Evolutionary conservation across 2,888 invertebrate species (phyloP).

Genomic region (Caradrina clavipalpis): DNA sequence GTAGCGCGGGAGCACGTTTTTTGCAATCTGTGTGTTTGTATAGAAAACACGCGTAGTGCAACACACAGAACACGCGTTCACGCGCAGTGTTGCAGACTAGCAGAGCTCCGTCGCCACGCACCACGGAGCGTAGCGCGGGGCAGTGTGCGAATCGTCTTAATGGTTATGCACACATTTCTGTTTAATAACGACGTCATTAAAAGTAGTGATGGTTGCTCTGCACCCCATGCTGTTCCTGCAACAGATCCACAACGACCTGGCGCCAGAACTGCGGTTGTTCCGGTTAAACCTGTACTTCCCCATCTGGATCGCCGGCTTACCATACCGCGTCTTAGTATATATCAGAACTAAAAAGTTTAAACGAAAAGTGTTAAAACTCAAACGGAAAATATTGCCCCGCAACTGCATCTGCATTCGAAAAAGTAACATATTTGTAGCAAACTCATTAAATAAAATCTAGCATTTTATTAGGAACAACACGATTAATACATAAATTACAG

Average conservation of each 20-base stretch:
- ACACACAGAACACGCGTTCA: too few species aligned
- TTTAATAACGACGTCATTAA: conserved; percentile 68
- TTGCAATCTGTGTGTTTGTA: too few species aligned
- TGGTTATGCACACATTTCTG: conserved; percentile 69
- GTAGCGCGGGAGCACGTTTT: too few species aligned
- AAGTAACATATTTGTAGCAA: neutral
- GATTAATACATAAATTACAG: neutral
- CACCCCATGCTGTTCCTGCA: conserved; percentile 74
- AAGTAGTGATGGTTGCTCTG: conserved; percentile 70
- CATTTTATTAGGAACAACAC: neutral
- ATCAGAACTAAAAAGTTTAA: conserved; percentile 66
- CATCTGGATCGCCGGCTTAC: conserved; percentile 72
- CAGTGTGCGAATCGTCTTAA: too few species aligned
- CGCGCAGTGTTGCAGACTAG: too few species aligned
- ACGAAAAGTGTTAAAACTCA: conserved; percentile 24
- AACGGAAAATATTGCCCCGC: neutral
- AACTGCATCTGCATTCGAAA: neutral
- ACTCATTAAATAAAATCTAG: conserved; percentile 16
- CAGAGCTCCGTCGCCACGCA: too few species aligned
- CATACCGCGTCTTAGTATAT: conserved; percentile 71
- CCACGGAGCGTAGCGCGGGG: too few species aligned
- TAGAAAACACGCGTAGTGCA: too few species aligned
- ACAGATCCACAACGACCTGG: conserved; percentile 78
- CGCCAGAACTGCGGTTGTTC: conserved; percentile 76
- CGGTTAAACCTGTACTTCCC: conserved; percentile 75